Percentiles rank a stretch among this genome's conserved stretches.
phyloP scores from a whole-genome alignment of 2,797 vertebrate genomes.

The Myotis myotis region DNA sequence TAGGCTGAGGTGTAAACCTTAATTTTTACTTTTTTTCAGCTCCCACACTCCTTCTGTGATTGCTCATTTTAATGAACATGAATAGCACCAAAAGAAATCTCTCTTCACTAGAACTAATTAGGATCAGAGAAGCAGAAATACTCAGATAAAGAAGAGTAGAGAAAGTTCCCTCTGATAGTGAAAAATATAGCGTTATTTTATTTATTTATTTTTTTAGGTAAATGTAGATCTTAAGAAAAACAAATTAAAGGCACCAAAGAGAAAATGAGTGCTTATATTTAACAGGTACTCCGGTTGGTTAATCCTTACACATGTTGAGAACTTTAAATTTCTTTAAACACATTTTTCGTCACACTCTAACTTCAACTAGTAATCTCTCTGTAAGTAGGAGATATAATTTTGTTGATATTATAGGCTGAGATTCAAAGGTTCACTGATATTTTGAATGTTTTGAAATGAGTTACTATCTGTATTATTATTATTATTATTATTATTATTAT shows the following conservation, averaged over 20 bases:
- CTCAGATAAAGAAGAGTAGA: slow-evolving; percentile 62
- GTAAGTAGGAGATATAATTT: background rate
- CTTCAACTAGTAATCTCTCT: background rate
- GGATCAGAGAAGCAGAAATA: slow-evolving; percentile 56
- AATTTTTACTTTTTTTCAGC: slow-evolving; percentile 42
- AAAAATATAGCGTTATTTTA: slow-evolving; percentile 43
- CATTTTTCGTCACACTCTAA: background rate
- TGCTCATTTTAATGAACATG: slow-evolving; percentile 70
- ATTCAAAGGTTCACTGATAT: background rate
- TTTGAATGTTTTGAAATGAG: background rate
- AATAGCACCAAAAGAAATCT: slow-evolving; percentile 65
- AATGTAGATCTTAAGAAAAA: background rate
- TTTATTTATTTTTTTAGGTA: slow-evolving; percentile 14
- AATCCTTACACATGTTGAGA: background rate
- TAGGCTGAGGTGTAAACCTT: background rate
- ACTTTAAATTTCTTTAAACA: background rate
- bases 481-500: too few species aligned
- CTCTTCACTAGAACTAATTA: slow-evolving; percentile 65
- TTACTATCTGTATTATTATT: background rate
- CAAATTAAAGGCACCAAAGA: slow-evolving; percentile 46
- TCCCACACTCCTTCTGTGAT: background rate
- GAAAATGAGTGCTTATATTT: slow-evolving; percentile 54
- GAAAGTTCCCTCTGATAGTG: slow-evolving; percentile 50
- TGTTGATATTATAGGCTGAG: background rate
- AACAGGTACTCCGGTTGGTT: background rate